Evolutionary conservation across 1,140 invertebrate genomes (phyloP).

Genomic region (Brachystomella parvula): DNA sequence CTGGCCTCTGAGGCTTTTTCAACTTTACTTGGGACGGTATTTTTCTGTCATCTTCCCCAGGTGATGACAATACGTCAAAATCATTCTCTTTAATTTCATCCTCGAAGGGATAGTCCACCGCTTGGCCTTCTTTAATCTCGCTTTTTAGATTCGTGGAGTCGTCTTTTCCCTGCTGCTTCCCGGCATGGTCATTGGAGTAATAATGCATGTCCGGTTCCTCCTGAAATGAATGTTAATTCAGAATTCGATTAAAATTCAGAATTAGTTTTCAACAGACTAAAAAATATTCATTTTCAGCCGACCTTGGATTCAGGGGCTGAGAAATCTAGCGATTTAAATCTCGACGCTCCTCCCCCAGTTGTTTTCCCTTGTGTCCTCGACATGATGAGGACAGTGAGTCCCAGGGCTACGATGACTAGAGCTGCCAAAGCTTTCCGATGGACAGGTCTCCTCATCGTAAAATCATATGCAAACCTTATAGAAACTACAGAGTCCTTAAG

Average conservation of each 20-base stretch:
- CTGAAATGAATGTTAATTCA: slow-evolving; percentile 4
- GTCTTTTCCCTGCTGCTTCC: not conserved
- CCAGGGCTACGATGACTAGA: not conserved
- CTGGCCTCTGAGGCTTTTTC: not conserved
- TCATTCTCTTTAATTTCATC: slow-evolving; percentile 26
- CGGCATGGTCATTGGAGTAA: slow-evolving; percentile 12
- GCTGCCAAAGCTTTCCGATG: not conserved
- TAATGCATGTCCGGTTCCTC: slow-evolving; percentile 11
- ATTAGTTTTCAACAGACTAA: no score
- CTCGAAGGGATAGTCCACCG: slow-evolving; percentile 32
- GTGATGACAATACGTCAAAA: slow-evolving; percentile 10
- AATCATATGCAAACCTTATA: not conserved
- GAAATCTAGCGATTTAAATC: not conserved
- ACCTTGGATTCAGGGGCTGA: not conserved
- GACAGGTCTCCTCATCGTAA: not conserved
- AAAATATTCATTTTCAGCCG: not conserved
- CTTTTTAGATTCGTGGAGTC: not conserved
- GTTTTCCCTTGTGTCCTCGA: not conserved
- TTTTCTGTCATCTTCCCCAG: slow-evolving; percentile 11
- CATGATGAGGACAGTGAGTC: not conserved
- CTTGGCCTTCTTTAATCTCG: slow-evolving; percentile 6
- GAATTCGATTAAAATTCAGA: not conserved
- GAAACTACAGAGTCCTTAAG: not conserved
- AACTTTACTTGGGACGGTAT: slow-evolving; percentile 4
- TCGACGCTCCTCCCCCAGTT: not conserved